Percentiles rank a stretch among this genome's conserved stretches.
These are phyloP conservation scores for Epicauta chinensis DNA, from an alignment of 1,140 invertebrate species.

Conservation along the genomic window DNA sequence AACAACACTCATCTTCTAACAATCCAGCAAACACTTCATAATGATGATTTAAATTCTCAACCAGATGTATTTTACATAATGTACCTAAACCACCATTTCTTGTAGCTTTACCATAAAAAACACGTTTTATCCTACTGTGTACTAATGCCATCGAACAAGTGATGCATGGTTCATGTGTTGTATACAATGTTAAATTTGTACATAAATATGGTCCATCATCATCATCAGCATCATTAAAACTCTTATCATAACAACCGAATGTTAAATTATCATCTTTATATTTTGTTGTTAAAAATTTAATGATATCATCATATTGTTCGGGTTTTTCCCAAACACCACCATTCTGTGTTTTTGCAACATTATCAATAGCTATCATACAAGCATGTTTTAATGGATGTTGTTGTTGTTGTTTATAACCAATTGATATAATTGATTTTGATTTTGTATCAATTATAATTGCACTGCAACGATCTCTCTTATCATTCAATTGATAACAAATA, in stretches of 20 bases:
- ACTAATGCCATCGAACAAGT: slow-evolving; percentile 94
- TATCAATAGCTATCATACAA: slow-evolving; percentile 77
- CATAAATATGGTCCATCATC: slow-evolving; percentile 70
- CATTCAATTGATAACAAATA: slow-evolving; percentile 38
- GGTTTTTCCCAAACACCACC: slow-evolving; percentile 62
- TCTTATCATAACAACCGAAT: slow-evolving; percentile 2
- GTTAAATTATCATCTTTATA: slow-evolving; percentile 1
- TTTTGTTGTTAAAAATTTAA: neutral
- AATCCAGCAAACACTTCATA: slow-evolving; percentile 65
- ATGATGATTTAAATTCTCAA: slow-evolving; percentile 82
- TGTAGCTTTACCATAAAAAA: slow-evolving; percentile 68
- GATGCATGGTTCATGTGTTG: slow-evolving; percentile 80
- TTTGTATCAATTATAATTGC: slow-evolving; percentile 65
- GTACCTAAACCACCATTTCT: slow-evolving; percentile 64
- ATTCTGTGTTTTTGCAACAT: slow-evolving; percentile 73
- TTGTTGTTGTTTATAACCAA: slow-evolving; percentile 54
- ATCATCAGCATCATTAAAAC: neutral
- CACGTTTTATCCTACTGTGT: slow-evolving; percentile 73
- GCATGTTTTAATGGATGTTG: slow-evolving; percentile 77
- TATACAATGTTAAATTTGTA: slow-evolving; percentile 82
- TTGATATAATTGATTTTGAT: slow-evolving; percentile 54
- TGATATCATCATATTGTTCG: slow-evolving; percentile 1
- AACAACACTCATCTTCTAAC: slow-evolving; percentile 27
- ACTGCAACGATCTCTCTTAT: slow-evolving; percentile 7
- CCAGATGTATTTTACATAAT: slow-evolving; percentile 65